Percentiles rank a stretch among this genome's conserved stretches.
Evolutionary conservation across 1,140 invertebrate genomes (phyloP).

Genomic region (Trichonephila inaurata): DNA sequence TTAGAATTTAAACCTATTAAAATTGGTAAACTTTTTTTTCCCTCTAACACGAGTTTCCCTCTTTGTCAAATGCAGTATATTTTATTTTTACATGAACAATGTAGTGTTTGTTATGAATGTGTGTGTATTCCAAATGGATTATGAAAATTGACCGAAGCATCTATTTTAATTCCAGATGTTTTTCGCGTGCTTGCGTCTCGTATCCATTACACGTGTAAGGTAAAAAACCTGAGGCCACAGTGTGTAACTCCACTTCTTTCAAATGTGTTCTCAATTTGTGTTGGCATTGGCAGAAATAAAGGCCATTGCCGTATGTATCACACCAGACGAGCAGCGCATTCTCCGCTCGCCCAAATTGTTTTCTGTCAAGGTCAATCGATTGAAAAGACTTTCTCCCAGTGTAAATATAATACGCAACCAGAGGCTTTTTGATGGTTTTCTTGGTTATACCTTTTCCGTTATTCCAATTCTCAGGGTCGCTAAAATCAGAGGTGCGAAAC

Average conservation of each 20-base stretch:
- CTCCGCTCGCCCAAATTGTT: not conserved
- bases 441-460: not conserved
- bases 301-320: conserved; percentile 6
- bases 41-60: no score
- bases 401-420: not conserved
- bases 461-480: not conserved
- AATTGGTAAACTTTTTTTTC: no score
- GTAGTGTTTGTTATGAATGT: no score
- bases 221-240: not conserved
- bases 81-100: no score
- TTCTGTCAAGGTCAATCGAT: conserved; percentile 30
- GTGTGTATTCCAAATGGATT: no score
- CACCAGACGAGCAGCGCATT: conserved; percentile 10
- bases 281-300: conserved; percentile 28
- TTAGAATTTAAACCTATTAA: no score
- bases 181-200: not conserved
- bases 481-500: not conserved
- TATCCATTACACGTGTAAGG: not conserved
- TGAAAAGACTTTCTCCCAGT: not conserved
- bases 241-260: not conserved
- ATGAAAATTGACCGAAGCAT: no score
- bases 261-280: not conserved
- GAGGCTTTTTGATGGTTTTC: not conserved
- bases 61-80: no score
- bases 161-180: not conserved